These are phyloP conservation scores for Octodon degus DNA, from an alignment of 2,113 vertebrate genomes.

Conservation along the genomic window DNA sequence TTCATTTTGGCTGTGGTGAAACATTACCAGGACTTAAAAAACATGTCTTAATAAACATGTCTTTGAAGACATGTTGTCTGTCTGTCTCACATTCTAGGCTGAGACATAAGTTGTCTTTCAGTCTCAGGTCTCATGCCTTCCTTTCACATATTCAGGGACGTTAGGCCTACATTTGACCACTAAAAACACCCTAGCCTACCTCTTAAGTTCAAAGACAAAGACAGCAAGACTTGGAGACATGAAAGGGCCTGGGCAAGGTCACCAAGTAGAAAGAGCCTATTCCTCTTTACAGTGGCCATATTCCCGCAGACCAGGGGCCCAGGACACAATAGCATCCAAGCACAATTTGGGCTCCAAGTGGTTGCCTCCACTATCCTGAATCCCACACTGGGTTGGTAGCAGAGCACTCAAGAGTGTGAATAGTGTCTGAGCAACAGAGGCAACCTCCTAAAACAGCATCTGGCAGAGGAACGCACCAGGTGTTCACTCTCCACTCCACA, in stretches of 20 bases:
- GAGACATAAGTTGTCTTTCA: background rate
- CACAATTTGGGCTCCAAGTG: background rate
- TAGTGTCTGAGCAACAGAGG: constrained; percentile 57
- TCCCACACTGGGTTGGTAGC: accelerated
- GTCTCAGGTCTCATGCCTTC: background rate
- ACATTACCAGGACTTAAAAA: background rate
- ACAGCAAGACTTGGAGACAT: background rate
- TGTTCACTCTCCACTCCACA: constrained; percentile 31
- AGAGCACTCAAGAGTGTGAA: background rate
- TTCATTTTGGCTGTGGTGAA: background rate
- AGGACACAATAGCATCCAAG: background rate
- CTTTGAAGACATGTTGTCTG: background rate
- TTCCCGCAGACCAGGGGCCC: background rate
- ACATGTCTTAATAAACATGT: background rate
- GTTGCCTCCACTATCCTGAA: accelerated
- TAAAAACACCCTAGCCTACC: too few relatives aligned
- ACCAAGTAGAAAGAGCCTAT: background rate
- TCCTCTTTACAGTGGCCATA: background rate
- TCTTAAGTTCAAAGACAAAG: background rate
- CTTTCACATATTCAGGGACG: background rate
- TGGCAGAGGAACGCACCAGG: constrained; percentile 66
- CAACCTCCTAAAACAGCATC: constrained; percentile 52
- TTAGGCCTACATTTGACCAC: background rate
- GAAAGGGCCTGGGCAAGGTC: background rate
- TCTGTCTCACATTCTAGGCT: background rate